Conservation (phyloP, 2,113 vertebrate species). For the Centropus unirufus region DNA sequence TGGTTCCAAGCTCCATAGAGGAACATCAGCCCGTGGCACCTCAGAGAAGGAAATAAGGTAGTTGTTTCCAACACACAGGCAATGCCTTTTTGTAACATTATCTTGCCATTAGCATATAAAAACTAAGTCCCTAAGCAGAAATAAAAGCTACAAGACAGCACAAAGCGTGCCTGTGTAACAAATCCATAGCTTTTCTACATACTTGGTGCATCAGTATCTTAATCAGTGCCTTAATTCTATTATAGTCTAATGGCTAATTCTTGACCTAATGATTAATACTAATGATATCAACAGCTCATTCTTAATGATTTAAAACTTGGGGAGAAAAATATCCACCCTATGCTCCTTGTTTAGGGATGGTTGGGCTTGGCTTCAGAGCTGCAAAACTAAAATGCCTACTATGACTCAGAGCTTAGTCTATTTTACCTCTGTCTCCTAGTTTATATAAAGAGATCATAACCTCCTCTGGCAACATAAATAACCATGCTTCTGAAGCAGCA, state of each 20-base stretch:
- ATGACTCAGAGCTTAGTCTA: background rate
- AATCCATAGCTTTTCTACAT: background rate
- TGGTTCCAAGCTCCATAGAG: background rate
- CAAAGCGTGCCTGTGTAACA: background rate
- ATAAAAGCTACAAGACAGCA: background rate
- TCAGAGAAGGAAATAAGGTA: background rate
- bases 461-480: constrained; percentile 27
- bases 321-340: background rate
- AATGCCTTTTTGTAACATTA: background rate
- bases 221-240: background rate
- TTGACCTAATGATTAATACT: background rate
- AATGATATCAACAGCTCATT: background rate
- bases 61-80: background rate
- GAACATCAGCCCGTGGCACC: background rate
- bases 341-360: background rate
- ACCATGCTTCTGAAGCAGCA: background rate
- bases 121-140: background rate
- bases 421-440: background rate
- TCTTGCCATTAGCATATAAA: background rate
- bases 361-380: background rate
- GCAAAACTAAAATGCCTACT: background rate
- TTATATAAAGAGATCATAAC: constrained; percentile 43
- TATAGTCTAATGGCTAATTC: background rate
- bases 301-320: background rate
- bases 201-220: background rate